These are phyloP conservation scores for Galemys pyrenaicus DNA, from an alignment of 2,113 vertebrate species.

Conservation along the genomic window DNA sequence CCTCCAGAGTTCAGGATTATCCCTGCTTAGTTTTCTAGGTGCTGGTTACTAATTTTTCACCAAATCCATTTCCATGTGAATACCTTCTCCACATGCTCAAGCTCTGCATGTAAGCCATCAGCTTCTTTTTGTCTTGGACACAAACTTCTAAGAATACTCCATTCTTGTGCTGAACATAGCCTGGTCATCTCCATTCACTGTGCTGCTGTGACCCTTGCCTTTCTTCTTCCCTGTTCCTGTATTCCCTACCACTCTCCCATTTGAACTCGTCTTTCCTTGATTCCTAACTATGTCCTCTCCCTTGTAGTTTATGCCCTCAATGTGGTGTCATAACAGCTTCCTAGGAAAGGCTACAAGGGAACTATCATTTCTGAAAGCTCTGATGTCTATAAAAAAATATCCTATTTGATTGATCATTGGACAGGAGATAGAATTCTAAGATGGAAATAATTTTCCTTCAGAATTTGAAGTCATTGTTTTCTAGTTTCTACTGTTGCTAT, in stretches of 20 bases:
- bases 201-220: neutral
- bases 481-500: neutral
- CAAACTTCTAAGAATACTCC: neutral
- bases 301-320: neutral
- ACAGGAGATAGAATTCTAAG: constrained; percentile 7
- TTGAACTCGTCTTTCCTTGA: neutral
- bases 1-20: neutral
- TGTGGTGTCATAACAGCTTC: neutral
- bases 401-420: neutral
- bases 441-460: neutral
- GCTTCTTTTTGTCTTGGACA: neutral
- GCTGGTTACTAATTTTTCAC: neutral
- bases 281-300: neutral
- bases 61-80: neutral
- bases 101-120: neutral
- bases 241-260: neutral
- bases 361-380: neutral
- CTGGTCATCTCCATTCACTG: neutral
- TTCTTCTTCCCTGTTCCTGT: neutral
- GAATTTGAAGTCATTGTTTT: constrained; percentile 18
- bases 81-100: neutral
- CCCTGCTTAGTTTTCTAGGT: neutral
- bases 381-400: neutral
- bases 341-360: neutral
- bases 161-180: neutral